Base-by-base conservation (phyloP, 2,113 vertebrate genomes). In the Phodopus roborovskii region DNA sequence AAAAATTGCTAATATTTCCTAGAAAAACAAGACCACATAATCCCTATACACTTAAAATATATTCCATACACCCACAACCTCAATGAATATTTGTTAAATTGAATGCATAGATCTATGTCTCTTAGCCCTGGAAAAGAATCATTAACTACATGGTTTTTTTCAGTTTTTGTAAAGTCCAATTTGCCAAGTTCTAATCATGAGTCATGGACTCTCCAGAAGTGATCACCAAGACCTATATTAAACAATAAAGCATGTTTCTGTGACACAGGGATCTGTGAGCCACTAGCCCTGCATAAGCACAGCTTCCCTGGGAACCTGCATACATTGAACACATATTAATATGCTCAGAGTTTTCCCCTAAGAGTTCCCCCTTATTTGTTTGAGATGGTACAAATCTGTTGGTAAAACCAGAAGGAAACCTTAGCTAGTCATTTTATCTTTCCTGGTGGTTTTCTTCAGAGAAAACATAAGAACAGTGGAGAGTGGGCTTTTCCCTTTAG, bases 1-100 rank as follows among this genome's bases (percentile, higher is more conserved):
- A 97, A 94, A 90, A 36, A 30, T 56, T 45, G 28, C 81, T 66
- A 42, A 42, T 24, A 73, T 93, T 94, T 87, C 79, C 75, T 92
- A 75, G 74, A 92, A 94, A 84, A 22, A n/a, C 8, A 93, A 91
- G 58, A 94, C 19, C 68, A 81, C n/a, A 50, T 50, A 84, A 71
- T 19, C 16, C 74, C 95, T 90, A 77, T 8, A 60, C 70, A 58
- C 36, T 45, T 22, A 84, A 83, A 64, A 48, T 28, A 66, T 82
- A 39, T 74, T 91, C 33, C 60, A 84, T 24, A 85, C 22, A 91
- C n/a, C 24, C 42, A 79, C 22, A 86, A 30, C 19, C 64, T 90
- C 81, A 75, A 26, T 68, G 79, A 95, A 91, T 92, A 83, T 62
- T 5, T 64, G 5, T 42, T 92, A 56, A 82, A 83, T 4, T 15